Conservation (phyloP, 1,140 invertebrate species). For the Tenebrio molitor region DNA sequence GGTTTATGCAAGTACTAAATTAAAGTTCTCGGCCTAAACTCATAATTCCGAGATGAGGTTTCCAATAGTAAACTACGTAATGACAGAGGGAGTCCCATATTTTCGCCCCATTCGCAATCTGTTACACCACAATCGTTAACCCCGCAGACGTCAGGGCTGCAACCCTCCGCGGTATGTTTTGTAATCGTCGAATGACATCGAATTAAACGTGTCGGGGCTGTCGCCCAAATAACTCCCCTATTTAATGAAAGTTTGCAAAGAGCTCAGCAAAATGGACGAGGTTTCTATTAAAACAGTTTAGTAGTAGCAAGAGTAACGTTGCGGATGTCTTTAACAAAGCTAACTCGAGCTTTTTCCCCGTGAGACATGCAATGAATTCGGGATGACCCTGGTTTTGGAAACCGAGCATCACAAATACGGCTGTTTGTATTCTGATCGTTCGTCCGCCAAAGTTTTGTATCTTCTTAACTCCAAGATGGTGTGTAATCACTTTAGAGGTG, state of each 20-base stretch:
- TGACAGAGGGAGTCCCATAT: neutral
- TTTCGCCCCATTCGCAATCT: slow-evolving; percentile 24
- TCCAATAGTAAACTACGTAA: slow-evolving; percentile 3
- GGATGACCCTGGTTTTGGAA: slow-evolving; percentile 59
- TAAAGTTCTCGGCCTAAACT: neutral
- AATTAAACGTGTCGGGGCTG: slow-evolving; percentile 9
- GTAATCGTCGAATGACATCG: slow-evolving; percentile 17
- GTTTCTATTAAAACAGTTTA: slow-evolving; percentile 51
- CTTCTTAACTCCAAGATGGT: slow-evolving; percentile 61
- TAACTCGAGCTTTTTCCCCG: slow-evolving; percentile 56
- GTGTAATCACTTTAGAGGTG: slow-evolving; percentile 59
- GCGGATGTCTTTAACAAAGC: slow-evolving; percentile 61
- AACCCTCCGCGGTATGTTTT: too few relatives aligned
- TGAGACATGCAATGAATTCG: slow-evolving; percentile 58
- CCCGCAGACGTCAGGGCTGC: too few relatives aligned
- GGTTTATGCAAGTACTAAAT: slow-evolving; percentile 29
- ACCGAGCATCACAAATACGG: slow-evolving; percentile 60
- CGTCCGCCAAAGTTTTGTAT: slow-evolving; percentile 59
- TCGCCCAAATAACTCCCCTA: slow-evolving; percentile 6
- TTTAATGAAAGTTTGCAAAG: slow-evolving; percentile 54
- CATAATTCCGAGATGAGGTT: neutral
- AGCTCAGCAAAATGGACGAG: slow-evolving; percentile 34
- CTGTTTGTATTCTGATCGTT: slow-evolving; percentile 60
- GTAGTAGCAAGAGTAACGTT: slow-evolving; percentile 49
- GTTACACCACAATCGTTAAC: slow-evolving; percentile 4